Percentiles rank a stretch among this genome's conserved stretches.
phyloP scores from a whole-genome alignment of 2,113 vertebrate species.

The Siniperca knerii region DNA sequence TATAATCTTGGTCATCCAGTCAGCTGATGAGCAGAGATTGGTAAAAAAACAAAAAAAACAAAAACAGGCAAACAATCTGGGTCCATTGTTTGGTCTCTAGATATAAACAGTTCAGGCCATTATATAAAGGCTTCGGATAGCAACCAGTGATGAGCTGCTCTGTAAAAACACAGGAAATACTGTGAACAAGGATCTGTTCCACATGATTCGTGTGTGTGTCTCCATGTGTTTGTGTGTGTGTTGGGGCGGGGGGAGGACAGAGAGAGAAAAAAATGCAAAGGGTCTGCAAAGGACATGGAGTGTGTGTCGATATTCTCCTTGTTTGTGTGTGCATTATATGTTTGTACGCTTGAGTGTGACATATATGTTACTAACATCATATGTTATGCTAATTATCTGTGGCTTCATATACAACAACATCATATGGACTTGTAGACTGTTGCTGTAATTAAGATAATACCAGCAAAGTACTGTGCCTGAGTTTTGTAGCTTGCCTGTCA shows the following conservation, averaged over 20 bases:
- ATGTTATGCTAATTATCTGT: background rate
- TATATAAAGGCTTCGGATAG: conserved; percentile 74
- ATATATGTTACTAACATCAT: background rate
- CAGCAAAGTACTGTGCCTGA: fast-evolving
- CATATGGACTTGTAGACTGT: background rate
- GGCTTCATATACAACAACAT: background rate
- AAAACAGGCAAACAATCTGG: conserved; percentile 69
- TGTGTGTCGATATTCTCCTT: background rate
- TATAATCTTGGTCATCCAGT: conserved; percentile 74
- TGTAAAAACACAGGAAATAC: conserved; percentile 80
- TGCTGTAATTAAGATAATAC: background rate
- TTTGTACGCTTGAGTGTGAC: background rate
- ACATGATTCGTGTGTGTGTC: conserved; percentile 67
- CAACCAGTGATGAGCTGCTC: conserved; percentile 73
- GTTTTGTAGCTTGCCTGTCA: background rate
- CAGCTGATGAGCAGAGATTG: conserved; percentile 77
- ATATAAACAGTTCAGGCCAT: conserved; percentile 73
- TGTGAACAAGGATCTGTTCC: conserved; percentile 76
- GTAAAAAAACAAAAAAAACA: conserved; percentile 14
- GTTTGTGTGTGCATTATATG: background rate
- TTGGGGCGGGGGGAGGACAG: background rate
- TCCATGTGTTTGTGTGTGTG: conserved; percentile 29
- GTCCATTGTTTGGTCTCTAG: conserved; percentile 70
- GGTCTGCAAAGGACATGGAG: conserved; percentile 42
- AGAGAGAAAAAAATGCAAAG: conserved; percentile 41